These are phyloP conservation scores for Tapirus terrestris DNA, from an alignment of 2,113 vertebrate species.

Conservation along the genomic window DNA sequence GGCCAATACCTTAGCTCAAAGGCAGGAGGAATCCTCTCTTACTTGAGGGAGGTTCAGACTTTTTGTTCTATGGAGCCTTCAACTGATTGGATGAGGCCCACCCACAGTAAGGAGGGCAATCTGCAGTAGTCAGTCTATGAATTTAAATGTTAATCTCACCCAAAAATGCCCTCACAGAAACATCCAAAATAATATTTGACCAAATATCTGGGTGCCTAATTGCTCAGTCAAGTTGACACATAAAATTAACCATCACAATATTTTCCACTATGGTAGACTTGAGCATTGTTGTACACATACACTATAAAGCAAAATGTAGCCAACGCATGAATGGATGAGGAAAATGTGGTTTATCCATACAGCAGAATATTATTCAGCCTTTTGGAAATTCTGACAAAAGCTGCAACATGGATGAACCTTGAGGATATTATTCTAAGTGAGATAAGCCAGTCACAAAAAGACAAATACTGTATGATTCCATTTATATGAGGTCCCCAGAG, in stretches of 20 bases:
- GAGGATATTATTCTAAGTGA: background rate
- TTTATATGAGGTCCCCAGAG: background rate
- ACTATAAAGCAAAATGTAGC: background rate
- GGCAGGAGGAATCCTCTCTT: too few relatives aligned
- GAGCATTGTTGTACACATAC: fast-evolving
- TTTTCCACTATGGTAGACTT: background rate
- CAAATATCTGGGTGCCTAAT: background rate
- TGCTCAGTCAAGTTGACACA: background rate
- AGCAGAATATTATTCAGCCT: background rate
- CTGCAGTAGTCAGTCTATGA: background rate
- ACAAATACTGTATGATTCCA: background rate
- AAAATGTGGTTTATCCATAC: fast-evolving
- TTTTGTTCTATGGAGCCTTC: background rate
- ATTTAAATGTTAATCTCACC: background rate
- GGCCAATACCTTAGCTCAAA: too few relatives aligned
- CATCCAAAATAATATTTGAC: background rate
- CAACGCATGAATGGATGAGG: background rate
- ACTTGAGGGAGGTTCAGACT: too few relatives aligned
- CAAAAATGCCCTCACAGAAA: background rate
- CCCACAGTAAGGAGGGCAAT: too few relatives aligned
- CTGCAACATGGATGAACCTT: too few relatives aligned
- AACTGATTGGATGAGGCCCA: background rate
- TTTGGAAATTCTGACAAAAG: background rate
- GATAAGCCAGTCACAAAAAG: background rate
- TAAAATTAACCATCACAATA: background rate